Percentiles rank a stretch among this genome's conserved stretches.
Evolutionary conservation across 2,888 invertebrate species (phyloP).

Genomic region (Andricus curvator): DNA sequence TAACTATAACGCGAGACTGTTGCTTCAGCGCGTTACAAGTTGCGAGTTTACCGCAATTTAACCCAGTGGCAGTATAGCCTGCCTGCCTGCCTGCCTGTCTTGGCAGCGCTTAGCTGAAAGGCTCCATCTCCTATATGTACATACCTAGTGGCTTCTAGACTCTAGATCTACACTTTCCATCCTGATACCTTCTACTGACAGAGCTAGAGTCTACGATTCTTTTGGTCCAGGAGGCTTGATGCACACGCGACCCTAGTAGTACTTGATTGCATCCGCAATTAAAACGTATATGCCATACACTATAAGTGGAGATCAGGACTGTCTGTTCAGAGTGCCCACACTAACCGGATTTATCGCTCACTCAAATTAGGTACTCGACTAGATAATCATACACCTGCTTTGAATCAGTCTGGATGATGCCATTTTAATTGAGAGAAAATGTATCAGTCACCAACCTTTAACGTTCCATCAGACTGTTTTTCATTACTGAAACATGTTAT

Average conservation of each 20-base stretch:
- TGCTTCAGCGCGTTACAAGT: conserved; percentile 32
- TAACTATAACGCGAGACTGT: conserved; percentile 56
- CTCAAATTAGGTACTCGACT: not conserved
- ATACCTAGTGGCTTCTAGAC: not conserved
- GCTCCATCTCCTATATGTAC: not conserved
- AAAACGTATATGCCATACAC: not conserved
- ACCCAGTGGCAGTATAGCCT: conserved; percentile 43
- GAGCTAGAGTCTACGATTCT: not conserved
- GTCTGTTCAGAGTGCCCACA: not conserved
- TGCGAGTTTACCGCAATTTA: conserved; percentile 46
- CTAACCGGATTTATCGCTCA: not conserved
- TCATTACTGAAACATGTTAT: too few species aligned
- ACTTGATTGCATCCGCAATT: not conserved
- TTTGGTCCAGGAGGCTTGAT: not conserved
- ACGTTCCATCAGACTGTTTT: too few species aligned
- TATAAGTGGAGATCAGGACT: not conserved
- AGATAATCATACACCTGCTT: conserved; percentile 2
- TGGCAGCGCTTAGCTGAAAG: not conserved
- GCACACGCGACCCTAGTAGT: not conserved
- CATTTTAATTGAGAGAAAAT: too few species aligned
- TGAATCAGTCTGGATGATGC: not conserved
- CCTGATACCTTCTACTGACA: not conserved
- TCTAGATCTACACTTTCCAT: not conserved
- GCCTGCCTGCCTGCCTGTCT: conserved; percentile 27
- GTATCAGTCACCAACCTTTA: too few species aligned